Evolutionary conservation across 2,888 invertebrate genomes (phyloP), one percentile per base, ranked within the genome.

Genomic region (Melanophora roralis): DNA sequence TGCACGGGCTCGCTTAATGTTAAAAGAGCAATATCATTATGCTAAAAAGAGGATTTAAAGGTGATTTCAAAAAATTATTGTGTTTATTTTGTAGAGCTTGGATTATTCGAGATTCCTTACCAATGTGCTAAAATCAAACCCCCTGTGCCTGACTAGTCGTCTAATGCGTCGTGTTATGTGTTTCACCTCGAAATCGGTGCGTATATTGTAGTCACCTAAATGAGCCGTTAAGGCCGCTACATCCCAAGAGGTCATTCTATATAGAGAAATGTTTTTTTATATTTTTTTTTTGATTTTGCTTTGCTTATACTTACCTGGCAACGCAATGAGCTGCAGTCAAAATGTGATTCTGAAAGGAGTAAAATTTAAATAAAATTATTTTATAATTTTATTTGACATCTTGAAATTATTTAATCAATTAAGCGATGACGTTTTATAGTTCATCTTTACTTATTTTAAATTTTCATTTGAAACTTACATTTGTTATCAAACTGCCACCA

Each of bases 231-330:
- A 86, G 64, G 95, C 92, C 0, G 96, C 95, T 0, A 97, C 96
- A 87, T 97, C 96, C 94, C 95, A 95, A 0, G 96, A 95, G 64
- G 94, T 95, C 96, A 97, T 96, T 84, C 96, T 96, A 87, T n/a
- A 43, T 89, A 8, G 11, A 2, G n/a, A 19, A 49, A 32, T 4
- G n/a, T n/a, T n/a, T 19, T 21, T 21, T 12, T 2, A 34, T 3
- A 36, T 21, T 21, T 62, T n/a, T n/a, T 23, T 23, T 7, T 16
- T 21, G 27, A 1, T 9, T 12, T n/a, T 36, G 2, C 6, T 7
- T 6, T 16, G 0, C 12, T 57, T 7, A 6, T 73, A 90, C 93
- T 93, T 91, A 96, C 96, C 95, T 95, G 34, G 96, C 95, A 27
- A 97, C 95, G 88, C 97, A 97, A 90, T 97, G 96, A 1, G 97